These are phyloP conservation scores for Leucophora obtusa DNA, from an alignment of 2,888 invertebrate genomes.

Conservation along the genomic window DNA sequence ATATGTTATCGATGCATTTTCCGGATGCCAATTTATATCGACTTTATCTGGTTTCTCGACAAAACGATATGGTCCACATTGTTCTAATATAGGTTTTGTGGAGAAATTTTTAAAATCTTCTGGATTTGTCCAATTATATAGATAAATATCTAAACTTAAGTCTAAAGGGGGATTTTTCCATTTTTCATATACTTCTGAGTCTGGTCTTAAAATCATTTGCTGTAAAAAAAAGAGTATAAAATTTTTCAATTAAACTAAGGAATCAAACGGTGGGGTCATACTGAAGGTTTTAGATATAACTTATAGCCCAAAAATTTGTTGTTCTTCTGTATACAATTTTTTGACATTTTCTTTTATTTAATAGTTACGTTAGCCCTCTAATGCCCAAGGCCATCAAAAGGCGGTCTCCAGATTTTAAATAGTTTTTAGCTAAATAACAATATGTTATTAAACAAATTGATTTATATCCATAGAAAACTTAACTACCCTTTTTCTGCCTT, in stretches of 20 bases:
- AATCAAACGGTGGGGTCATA: too few relatives aligned
- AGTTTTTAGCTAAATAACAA: too few relatives aligned
- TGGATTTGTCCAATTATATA: constrained; percentile 91
- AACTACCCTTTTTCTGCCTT: too few relatives aligned
- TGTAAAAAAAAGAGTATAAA: constrained; percentile 70
- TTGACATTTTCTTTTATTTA: too few relatives aligned
- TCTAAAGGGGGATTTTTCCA: constrained; percentile 86
- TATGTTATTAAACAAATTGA: too few relatives aligned
- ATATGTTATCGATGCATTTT: constrained; percentile 87
- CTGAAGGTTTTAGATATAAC: too few relatives aligned
- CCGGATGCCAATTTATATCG: constrained; percentile 85
- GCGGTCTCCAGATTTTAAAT: too few relatives aligned
- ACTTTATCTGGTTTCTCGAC: constrained; percentile 83
- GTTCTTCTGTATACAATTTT: too few relatives aligned
- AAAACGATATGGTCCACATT: constrained; percentile 83
- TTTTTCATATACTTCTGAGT: constrained; percentile 82
- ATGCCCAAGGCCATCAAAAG: too few relatives aligned
- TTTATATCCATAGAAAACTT: too few relatives aligned
- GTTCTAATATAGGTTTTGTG: constrained; percentile 80
- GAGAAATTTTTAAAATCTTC: constrained; percentile 81
- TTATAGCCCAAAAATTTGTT: too few relatives aligned
- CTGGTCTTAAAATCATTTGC: constrained; percentile 83
- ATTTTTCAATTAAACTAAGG: background rate
- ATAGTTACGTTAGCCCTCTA: too few relatives aligned
- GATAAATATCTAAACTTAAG: constrained; percentile 83